Percentiles rank a stretch among this genome's conserved stretches.
Evolutionary conservation across 2,113 vertebrate genomes (phyloP).

Genomic region (Halichoerus grypus): DNA sequence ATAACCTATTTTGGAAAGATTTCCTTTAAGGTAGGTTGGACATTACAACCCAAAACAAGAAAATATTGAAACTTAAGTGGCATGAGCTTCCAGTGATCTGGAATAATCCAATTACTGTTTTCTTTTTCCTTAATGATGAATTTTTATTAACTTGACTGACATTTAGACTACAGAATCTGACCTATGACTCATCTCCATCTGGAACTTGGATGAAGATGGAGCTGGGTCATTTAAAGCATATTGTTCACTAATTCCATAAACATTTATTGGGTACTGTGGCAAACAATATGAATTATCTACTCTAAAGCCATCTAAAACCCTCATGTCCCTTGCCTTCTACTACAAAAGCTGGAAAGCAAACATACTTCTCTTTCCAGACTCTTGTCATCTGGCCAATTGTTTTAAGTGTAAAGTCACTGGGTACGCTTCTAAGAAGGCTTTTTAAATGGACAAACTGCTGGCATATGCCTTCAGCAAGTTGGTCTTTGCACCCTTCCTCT

Average conservation of each 20-base stretch:
- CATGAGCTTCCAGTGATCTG: background rate
- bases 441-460: background rate
- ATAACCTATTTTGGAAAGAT: background rate
- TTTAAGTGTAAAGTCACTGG: background rate
- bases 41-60: background rate
- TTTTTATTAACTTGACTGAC: conserved; percentile 3
- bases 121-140: conserved; percentile 25
- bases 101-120: background rate
- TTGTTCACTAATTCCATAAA: background rate
- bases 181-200: background rate
- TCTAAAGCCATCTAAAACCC: background rate
- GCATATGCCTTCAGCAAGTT: background rate
- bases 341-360: conserved; percentile 20
- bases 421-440: background rate
- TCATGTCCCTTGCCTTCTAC: background rate
- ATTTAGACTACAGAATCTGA: conserved; percentile 13
- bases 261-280: background rate
- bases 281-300: conserved; percentile 24
- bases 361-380: background rate
- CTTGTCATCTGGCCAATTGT: conserved; percentile 14
- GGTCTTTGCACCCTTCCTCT: background rate
- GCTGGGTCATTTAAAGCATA: conserved; percentile 1
- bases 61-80: background rate
- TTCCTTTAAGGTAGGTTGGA: background rate
- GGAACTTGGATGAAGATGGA: conserved; percentile 4